phyloP scores from a whole-genome alignment of 2,888 invertebrate genomes.

The Creontiades dilutus region DNA sequence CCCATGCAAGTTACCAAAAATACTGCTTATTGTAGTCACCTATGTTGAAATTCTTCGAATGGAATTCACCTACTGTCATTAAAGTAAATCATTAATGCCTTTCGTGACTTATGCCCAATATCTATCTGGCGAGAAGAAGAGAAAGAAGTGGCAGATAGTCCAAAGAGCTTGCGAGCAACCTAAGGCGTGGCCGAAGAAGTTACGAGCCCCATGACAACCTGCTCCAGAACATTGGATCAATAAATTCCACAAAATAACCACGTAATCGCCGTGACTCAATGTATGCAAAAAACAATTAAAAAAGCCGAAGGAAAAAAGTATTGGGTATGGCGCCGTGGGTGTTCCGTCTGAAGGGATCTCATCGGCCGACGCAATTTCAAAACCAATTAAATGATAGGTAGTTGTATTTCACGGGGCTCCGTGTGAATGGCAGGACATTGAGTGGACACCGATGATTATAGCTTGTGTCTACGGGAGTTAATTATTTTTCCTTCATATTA shows the following conservation, averaged over 20 bases:
- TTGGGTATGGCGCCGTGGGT: not conserved
- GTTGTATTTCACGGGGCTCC: not conserved
- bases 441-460: conserved; percentile 14
- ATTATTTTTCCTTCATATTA: not conserved
- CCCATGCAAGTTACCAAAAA: too few relatives aligned
- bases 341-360: not conserved
- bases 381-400: conserved; percentile 22
- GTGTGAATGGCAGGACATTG: conserved; percentile 5
- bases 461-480: not conserved
- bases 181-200: conserved; percentile 3
- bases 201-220: conserved; percentile 40
- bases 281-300: conserved; percentile 3
- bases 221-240: conserved; percentile 16
- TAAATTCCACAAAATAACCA: conserved; percentile 28
- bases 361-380: conserved; percentile 20
- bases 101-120: too few relatives aligned
- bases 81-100: too few relatives aligned
- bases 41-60: too few relatives aligned
- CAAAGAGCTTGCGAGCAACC: not conserved
- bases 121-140: too few relatives aligned
- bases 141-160: not conserved
- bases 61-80: too few relatives aligned
- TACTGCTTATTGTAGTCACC: too few relatives aligned
- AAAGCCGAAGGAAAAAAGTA: not conserved
- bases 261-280: conserved; percentile 16